Evolutionary conservation across 2,888 invertebrate genomes (phyloP), one percentile per base, ranked within the genome.

Genomic region (Ophraella communa): DNA sequence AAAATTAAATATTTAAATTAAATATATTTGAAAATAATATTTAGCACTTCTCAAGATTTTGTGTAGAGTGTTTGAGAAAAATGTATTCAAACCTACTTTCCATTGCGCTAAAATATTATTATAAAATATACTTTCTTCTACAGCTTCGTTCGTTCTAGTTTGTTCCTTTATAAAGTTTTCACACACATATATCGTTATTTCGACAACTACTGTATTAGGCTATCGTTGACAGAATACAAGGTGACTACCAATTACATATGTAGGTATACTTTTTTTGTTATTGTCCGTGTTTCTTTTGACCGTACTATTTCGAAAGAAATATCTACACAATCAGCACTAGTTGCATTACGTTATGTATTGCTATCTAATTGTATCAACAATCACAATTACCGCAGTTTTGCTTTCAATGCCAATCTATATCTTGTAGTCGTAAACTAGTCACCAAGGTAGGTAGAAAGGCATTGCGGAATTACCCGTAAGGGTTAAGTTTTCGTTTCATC

Each of bases 291-390:
- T 47, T 47, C 23, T 60, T 30, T 55, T 61, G 42, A 65, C 65
- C 47, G 61, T 35, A 65, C 65, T 65, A 65, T 61, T 57, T 52
- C 52, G 44, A 65, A 61, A 65, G 51, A 52, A 65, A 65, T 56
- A 60, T 54, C 51, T 58, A 66, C 64, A 74, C 71, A 71, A 74
- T 74, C 74, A 65, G 63, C 72, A 73, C 71, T 66, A 69, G 66
- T 64, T 66, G 54, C 65, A 63, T 66, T 66, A 64, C 68, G 73
- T 77, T 60, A 67, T 67, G 73, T 77, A 76, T 78, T 77, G 77
- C 77, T 76, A 78, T 79, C 78, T 79, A 79, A 78, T 78, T 79
- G 79, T 78, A 78, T 77, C 77, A 74, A 76, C 77, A 75, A 78
- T 76, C 75, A 74, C 79, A 78, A 77, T 79, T 78, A 78, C 76